Base-by-base conservation (phyloP, 2,888 invertebrate genomes). In the Epirrhoe alternata region DNA sequence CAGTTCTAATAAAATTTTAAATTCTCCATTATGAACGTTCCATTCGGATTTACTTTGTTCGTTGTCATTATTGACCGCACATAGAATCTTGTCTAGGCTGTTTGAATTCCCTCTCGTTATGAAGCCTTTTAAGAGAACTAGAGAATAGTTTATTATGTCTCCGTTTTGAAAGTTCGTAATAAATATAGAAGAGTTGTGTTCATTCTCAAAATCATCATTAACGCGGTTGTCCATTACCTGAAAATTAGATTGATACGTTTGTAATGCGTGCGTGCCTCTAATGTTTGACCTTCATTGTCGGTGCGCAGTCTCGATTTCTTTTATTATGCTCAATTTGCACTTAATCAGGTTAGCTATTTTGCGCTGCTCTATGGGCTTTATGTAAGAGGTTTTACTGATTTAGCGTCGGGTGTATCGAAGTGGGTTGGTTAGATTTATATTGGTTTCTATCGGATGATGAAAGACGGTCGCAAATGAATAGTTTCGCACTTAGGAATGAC, bases 1-100 rank as follows among this genome's bases (percentile, higher is more conserved):
- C 49, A 97, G 88, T 74, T 95, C 94, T 5, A 96, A 88, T 64
- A 97, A 85, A 33, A 95, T 94, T 86, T 97, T 96, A 81, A 97
- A 97, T 78, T 95, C 95, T 45, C 95, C 95, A 72, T 95, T 95
- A 57, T 94, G 85, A 51, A 96, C 90, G 70, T 94, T 94, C 96
- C 96, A 96, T 73, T 93, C 87, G 14, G 94, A 85, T 66, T 84
- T 86, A 52, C 81, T 82, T 73, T 89, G 88, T 69, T 86, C 81
- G 69, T 89, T 86, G 73, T 86, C 88, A 73, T 82, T 86, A 65
- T 88, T 89, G 45, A 93, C 82, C 42, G 83, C 87, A 75, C 94
- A 94, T 69, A 81, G 74, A 74, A 93, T 73, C 81, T 90, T 89
- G 58, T 89, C 90, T 71, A 89, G 82, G 69, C 86, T 88, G 69